Evolutionary conservation across 2,888 invertebrate species (phyloP).

Genomic region (Spialia ferax): DNA sequence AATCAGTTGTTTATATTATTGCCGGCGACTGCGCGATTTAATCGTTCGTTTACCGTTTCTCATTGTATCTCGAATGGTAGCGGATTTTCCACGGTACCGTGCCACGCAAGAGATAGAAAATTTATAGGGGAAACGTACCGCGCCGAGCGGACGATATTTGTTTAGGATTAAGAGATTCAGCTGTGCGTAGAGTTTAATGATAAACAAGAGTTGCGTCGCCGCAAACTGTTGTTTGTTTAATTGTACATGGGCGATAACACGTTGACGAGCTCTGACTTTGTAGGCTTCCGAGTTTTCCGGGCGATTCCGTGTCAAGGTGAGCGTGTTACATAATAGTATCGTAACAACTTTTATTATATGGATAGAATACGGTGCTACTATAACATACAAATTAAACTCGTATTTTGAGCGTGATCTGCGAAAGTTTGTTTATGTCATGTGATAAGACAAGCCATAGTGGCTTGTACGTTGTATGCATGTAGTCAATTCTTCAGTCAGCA

Average conservation of each 20-base stretch:
- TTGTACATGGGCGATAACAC: conserved; percentile 78
- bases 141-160: conserved; percentile 68
- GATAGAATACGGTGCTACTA: too few species aligned
- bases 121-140: conserved; percentile 59
- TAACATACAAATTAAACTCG: too few species aligned
- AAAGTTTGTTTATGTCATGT: too few species aligned
- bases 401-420: too few species aligned
- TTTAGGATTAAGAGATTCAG: conserved; percentile 82
- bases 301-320: neutral
- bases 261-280: conserved; percentile 54
- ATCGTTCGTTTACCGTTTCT: conserved; percentile 81
- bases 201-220: conserved; percentile 77
- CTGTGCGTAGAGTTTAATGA: conserved; percentile 72
- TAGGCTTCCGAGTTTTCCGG: conserved; percentile 17
- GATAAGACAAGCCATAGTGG: too few species aligned
- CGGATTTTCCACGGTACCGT: conserved; percentile 56
- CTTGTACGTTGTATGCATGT: too few species aligned
- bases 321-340: neutral
- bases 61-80: conserved; percentile 71
- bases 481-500: too few species aligned
- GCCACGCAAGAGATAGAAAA: conserved; percentile 59
- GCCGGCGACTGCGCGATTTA: conserved; percentile 76
- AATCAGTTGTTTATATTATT: conserved; percentile 86
- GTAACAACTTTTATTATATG: too few species aligned
- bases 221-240: conserved; percentile 81